Evolutionary conservation across 2,797 vertebrate genomes (phyloP).

Genomic region (Anabas testudineus): DNA sequence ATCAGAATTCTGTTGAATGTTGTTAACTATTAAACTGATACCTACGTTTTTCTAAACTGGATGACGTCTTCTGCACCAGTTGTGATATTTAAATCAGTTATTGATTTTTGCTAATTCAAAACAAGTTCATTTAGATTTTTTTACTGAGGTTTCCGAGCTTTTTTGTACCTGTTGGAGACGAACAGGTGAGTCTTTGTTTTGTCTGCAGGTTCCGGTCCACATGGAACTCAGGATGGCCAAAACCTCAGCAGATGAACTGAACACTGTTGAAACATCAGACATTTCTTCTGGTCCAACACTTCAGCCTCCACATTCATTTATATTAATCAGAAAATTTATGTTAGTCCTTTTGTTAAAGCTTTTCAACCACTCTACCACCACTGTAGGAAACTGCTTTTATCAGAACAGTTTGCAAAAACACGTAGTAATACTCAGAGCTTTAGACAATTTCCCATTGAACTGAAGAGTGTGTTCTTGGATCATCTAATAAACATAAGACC

Average conservation of each 20-base stretch:
- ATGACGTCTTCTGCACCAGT: no score
- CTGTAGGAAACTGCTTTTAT: no score
- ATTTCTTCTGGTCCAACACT: neutral
- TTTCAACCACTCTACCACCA: neutral
- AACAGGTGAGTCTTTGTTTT: conserved; percentile 48
- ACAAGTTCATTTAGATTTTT: neutral
- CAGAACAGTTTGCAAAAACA: neutral
- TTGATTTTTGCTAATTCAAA: no score
- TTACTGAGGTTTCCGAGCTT: neutral
- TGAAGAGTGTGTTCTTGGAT: no score
- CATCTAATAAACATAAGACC: no score
- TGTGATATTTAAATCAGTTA: no score
- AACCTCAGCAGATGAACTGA: conserved; percentile 14
- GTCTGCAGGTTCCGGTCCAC: conserved; percentile 26
- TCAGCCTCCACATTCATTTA: neutral
- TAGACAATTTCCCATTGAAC: no score
- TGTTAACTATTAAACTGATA: no score
- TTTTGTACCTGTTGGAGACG: conserved; percentile 20
- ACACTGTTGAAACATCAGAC: neutral
- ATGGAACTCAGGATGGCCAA: neutral
- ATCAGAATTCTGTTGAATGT: no score
- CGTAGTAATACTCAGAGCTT: no score
- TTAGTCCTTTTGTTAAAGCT: no score
- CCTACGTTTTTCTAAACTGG: no score
- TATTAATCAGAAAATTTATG: neutral